Evolutionary conservation across 1,140 invertebrate species (phyloP), one percentile per base, ranked within the genome.

Genomic region (Drosophila kepulauana): DNA sequence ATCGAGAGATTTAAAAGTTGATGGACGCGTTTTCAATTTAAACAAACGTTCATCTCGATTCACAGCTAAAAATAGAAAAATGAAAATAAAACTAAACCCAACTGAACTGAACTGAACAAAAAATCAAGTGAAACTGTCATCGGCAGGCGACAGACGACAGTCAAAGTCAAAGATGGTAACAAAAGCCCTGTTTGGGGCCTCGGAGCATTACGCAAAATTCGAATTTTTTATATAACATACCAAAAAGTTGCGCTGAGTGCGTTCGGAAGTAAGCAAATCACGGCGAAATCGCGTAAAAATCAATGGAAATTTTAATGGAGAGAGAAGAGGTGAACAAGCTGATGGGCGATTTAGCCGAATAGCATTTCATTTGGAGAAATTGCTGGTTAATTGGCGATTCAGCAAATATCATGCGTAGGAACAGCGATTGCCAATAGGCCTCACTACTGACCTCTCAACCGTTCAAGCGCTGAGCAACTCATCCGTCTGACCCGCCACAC

Each of bases 381-480:
- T 81, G 85, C 75, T 69, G 84, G 81, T 88, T 88, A 88, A 88
- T 88, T 88, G 85, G 78, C 85, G 79, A 84, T 88, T 88, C 85
- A 74, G 81, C 85, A 81, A 89, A 89, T 81, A 84, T 58, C 76
- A 80, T 80, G 84, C 84, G 70, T 82, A 45, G 65, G 16, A 58
- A 13, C 41, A 13, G 13, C 11, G 16, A 57, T 35, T 56, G 52
- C 52, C 52, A 7, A 25, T 45, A 3, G 6, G 41, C 28, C n/a
- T 16, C 11, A 28, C 6, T 3, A 10, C 15, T 54, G 16, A 49
- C 16, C 25, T 25, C 38, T 45, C 11, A 63, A 1, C 51, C 35
- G 52, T 35, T 11, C 11, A 1, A 8, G 20, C 20, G 45, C 46
- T 38, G 25, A 52, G 4, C 28, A 30, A 13, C 49, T 30, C 49